Conservation (phyloP, 1,140 invertebrate species). For the Lepidurus arcticus region DNA sequence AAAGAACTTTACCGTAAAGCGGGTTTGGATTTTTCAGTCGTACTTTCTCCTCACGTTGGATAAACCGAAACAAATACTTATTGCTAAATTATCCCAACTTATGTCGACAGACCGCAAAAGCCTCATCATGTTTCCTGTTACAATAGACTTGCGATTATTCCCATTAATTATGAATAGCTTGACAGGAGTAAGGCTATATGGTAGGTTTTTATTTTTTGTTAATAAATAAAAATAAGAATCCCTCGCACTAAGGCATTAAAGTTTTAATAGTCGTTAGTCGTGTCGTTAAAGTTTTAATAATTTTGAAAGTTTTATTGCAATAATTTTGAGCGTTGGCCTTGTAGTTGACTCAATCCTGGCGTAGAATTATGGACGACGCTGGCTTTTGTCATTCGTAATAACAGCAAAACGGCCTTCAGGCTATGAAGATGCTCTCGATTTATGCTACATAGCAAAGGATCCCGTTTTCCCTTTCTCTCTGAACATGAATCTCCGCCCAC, state of each 20-base stretch:
- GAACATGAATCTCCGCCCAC: background rate
- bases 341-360: background rate
- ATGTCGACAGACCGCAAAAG: background rate
- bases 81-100: no score
- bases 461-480: slow-evolving; percentile 17
- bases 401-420: background rate
- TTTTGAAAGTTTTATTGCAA: background rate
- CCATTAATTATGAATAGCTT: background rate
- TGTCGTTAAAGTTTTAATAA: background rate
- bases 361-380: background rate
- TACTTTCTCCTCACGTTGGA: no score
- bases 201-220: no score
- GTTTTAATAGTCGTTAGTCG: no score
- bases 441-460: background rate
- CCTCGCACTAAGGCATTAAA: background rate
- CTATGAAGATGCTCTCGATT: slow-evolving; percentile 10
- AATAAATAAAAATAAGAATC: no score
- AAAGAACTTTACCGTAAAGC: no score
- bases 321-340: background rate
- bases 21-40: no score
- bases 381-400: background rate
- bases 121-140: background rate
- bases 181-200: no score
- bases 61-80: no score
- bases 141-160: background rate